A percentile compares a stretch with the other conserved stretches of the same genome.
phyloP scores from a whole-genome alignment of 1,140 invertebrate species.

The Drosophila hydei region DNA sequence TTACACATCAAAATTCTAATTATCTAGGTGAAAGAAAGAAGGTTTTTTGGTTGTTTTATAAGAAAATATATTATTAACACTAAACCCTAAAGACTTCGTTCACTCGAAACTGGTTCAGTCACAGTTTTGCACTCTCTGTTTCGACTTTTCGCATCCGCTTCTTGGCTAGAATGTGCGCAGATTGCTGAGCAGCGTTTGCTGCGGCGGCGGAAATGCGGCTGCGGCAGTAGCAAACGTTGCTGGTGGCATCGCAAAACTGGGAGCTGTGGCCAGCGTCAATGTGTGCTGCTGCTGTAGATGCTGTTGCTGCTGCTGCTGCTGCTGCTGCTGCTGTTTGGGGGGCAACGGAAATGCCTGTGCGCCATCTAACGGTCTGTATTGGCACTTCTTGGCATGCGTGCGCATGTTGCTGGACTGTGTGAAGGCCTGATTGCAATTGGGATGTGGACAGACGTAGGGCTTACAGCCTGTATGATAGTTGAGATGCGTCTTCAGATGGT shows the following conservation, averaged over 20 bases:
- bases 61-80: too few relatives aligned
- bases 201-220: conserved; percentile 50
- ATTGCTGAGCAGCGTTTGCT: conserved; percentile 65
- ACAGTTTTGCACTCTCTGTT: not conserved
- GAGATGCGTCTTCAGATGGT: conserved; percentile 92
- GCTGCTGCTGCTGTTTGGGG: conserved; percentile 28
- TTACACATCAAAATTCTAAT: too few relatives aligned
- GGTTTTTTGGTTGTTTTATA: too few relatives aligned
- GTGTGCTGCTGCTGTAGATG: conserved; percentile 12
- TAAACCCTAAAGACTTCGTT: too few relatives aligned
- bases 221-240: conserved; percentile 18
- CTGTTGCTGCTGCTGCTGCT: conserved; percentile 21
- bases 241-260: conserved; percentile 49
- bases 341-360: conserved; percentile 29
- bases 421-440: conserved; percentile 89
- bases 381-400: conserved; percentile 90
- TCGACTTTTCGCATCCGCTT: not conserved
- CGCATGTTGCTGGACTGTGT: conserved; percentile 92
- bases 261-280: conserved; percentile 35
- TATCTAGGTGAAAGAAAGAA: too few relatives aligned
- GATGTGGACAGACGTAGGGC: conserved; percentile 89
- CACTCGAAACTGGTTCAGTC: not conserved
- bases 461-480: conserved; percentile 92
- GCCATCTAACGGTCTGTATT: conserved; percentile 72
- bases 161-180: conserved; percentile 51